A percentile compares a stretch with the other conserved stretches of the same genome.
Evolutionary conservation across 2,888 invertebrate genomes (phyloP).

Genomic region (Bombyx huttoni): DNA sequence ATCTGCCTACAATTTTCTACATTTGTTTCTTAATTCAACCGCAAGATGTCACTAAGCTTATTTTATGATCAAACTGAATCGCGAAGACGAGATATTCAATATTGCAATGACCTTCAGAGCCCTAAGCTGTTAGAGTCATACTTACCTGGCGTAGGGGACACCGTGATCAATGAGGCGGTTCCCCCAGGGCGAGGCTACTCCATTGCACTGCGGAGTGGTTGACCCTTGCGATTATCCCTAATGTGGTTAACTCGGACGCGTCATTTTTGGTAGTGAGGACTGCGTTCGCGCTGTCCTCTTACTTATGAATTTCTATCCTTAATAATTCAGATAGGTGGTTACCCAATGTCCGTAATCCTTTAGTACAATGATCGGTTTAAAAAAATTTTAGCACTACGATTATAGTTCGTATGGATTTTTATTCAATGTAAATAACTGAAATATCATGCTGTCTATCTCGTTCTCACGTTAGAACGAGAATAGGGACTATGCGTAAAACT

Average conservation of each 20-base stretch:
- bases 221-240: conserved; percentile 39
- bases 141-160: conserved; percentile 40
- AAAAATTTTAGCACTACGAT: too few relatives aligned
- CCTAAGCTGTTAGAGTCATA: conserved; percentile 11
- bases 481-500: too few relatives aligned
- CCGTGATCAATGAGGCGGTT: conserved; percentile 37
- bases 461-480: too few relatives aligned
- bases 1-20: background rate
- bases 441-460: too few relatives aligned
- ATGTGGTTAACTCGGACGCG: conserved; percentile 37
- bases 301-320: background rate
- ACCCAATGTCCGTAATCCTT: too few relatives aligned
- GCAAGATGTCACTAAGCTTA: background rate
- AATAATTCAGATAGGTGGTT: too few relatives aligned
- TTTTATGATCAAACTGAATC: conserved; percentile 5
- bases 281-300: conserved; percentile 37
- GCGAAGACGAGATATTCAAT: conserved; percentile 16
- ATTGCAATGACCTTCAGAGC: conserved; percentile 5
- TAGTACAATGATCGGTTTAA: too few relatives aligned
- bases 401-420: too few relatives aligned
- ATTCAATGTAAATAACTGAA: too few relatives aligned
- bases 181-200: conserved; percentile 33
- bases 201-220: conserved; percentile 39
- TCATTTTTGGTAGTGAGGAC: conserved; percentile 38
- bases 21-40: background rate